Percentiles rank a stretch among this genome's conserved stretches.
Evolutionary conservation across 2,113 vertebrate species (phyloP).

Genomic region (Channa argus): DNA sequence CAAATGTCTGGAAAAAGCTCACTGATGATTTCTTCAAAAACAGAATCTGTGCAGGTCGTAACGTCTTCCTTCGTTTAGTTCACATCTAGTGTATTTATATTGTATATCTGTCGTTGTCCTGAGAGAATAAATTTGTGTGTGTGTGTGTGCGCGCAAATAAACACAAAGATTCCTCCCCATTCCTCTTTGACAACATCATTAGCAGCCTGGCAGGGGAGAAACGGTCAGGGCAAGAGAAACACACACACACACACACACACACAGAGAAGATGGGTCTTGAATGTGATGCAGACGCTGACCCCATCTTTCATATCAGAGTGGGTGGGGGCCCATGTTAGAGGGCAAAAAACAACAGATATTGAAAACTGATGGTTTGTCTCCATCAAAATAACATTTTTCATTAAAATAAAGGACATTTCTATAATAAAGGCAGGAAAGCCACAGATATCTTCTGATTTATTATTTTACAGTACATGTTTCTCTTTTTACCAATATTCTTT

Average conservation of each 20-base stretch:
- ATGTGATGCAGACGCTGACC: neutral
- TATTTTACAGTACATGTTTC: too few species aligned
- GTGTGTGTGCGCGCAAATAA: slow-evolving; percentile 55
- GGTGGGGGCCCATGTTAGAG: neutral
- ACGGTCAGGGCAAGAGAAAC: neutral
- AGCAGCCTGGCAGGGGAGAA: slow-evolving; percentile 37
- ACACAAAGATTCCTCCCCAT: slow-evolving; percentile 55
- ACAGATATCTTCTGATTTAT: too few species aligned
- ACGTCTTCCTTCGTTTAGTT: neutral
- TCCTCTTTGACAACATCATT: slow-evolving; percentile 77
- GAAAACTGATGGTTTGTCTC: neutral
- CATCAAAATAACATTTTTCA: neutral
- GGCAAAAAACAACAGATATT: neutral
- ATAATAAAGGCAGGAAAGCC: too few species aligned
- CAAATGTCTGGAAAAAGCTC: too few species aligned
- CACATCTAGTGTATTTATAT: neutral
- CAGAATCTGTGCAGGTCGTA: too few species aligned
- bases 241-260: slow-evolving; percentile 16
- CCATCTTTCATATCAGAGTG: neutral
- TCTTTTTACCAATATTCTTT: too few species aligned
- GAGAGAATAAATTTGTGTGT: neutral
- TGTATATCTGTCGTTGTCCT: neutral
- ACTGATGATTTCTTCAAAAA: too few species aligned
- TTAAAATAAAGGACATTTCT: too few species aligned
- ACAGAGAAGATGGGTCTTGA: neutral